Evolutionary conservation across 2,797 vertebrate genomes (phyloP).

Genomic region (Neostethus bicornis): DNA sequence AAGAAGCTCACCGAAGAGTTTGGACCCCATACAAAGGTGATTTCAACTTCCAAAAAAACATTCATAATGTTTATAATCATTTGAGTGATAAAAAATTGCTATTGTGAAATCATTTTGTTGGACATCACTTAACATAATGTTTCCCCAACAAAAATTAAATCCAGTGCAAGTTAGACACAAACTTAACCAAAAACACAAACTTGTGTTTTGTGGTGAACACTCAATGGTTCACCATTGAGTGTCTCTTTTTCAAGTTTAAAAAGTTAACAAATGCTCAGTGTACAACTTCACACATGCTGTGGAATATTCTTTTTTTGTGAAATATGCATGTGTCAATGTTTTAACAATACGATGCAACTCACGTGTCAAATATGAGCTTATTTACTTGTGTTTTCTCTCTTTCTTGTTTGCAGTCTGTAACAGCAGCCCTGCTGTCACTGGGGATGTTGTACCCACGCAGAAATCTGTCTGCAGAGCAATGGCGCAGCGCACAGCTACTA

Average conservation of each 20-base stretch:
- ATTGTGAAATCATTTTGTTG: not conserved
- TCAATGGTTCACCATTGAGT: not conserved
- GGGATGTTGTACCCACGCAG: slow-evolving; percentile 84
- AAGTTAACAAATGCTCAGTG: too few relatives aligned
- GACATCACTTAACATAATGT: not conserved
- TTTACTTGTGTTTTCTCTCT: not conserved
- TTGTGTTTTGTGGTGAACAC: too few relatives aligned
- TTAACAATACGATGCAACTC: not conserved
- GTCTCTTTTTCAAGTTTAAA: too few relatives aligned
- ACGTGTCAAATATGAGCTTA: accelerated
- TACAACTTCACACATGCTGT: too few relatives aligned
- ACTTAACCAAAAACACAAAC: too few relatives aligned
- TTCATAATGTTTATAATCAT: not conserved
- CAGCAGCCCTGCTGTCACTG: slow-evolving; percentile 88
- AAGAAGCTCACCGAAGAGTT: slow-evolving; percentile 94
- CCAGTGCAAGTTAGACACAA: too few relatives aligned
- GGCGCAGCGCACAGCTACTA: slow-evolving; percentile 90
- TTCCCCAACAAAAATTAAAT: too few relatives aligned
- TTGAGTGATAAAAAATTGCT: not conserved
- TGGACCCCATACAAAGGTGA: slow-evolving; percentile 90
- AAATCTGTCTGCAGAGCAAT: slow-evolving; percentile 88
- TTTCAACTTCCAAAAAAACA: not conserved
- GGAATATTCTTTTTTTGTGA: too few relatives aligned
- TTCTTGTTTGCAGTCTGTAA: slow-evolving; percentile 81
- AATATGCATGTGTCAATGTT: not conserved